Evolutionary conservation across 1,140 invertebrate genomes (phyloP).

Genomic region (Acromyrmex charruanus): DNA sequence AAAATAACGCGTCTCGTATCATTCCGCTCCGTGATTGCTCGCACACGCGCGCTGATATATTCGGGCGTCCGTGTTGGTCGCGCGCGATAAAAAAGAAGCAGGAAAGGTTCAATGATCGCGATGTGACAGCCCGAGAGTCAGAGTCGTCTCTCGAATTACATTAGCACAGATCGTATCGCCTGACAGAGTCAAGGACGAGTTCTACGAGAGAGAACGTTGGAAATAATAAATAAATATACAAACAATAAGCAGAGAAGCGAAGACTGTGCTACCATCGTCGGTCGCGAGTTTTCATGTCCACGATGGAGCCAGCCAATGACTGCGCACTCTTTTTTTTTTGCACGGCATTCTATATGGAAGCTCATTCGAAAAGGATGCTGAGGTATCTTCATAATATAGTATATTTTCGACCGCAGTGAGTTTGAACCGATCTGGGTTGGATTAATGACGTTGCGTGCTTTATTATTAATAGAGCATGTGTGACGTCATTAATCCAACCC

Average conservation of each 20-base stretch:
- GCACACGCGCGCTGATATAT: background rate
- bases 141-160: background rate
- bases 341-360: background rate
- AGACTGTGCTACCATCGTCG: slow-evolving; percentile 63
- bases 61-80: background rate
- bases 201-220: background rate
- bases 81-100: background rate
- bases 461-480: no score
- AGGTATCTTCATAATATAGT: no score
- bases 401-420: no score
- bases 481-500: no score
- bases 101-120: slow-evolving; percentile 23
- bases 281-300: slow-evolving; percentile 68
- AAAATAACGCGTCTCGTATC: slow-evolving; percentile 70
- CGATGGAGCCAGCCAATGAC: slow-evolving; percentile 65
- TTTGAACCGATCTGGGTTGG: no score
- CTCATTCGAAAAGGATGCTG: no score
- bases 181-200: background rate
- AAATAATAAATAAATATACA: slow-evolving; percentile 16
- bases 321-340: background rate
- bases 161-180: background rate
- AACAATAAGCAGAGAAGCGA: slow-evolving; percentile 11
- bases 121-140: background rate
- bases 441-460: no score
- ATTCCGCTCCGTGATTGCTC: slow-evolving; percentile 39